phyloP scores from a whole-genome alignment of 2,113 vertebrate genomes.

The Osmerus eperlanus region DNA sequence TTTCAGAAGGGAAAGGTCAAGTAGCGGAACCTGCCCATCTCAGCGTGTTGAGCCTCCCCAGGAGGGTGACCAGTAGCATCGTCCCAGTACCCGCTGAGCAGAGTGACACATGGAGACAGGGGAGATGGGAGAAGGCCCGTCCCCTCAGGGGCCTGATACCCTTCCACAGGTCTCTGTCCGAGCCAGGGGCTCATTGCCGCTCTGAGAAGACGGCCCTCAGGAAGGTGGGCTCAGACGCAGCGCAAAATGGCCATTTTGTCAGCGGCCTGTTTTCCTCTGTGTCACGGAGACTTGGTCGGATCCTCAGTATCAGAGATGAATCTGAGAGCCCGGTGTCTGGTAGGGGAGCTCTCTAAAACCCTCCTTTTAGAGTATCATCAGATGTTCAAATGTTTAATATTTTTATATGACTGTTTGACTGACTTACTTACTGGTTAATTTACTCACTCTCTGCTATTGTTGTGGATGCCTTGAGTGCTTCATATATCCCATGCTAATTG shows the following conservation, averaged over 20 bases:
- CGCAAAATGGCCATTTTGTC: constrained; percentile 19
- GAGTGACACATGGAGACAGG: not conserved
- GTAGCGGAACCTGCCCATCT: not conserved
- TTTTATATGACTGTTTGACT: too few species aligned
- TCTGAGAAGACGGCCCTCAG: constrained; percentile 3
- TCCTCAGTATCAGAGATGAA: constrained; percentile 36
- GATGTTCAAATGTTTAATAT: not conserved
- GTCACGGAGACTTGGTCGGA: constrained; percentile 44
- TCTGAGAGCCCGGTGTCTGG: constrained; percentile 28
- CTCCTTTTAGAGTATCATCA: not conserved
- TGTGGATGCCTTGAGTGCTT: too few species aligned
- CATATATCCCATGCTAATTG: too few species aligned
- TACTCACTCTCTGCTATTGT: too few species aligned
- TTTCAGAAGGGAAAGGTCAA: constrained; percentile 8
- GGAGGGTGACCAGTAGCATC: constrained; percentile 16
- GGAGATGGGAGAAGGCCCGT: constrained; percentile 4
- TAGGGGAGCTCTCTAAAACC: constrained; percentile 45
- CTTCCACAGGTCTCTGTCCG: constrained; percentile 56
- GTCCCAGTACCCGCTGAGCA: not conserved
- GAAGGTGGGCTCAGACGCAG: constrained; percentile 12
- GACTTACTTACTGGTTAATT: too few species aligned
- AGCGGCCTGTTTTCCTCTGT: constrained; percentile 49
- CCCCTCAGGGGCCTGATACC: constrained; percentile 35
- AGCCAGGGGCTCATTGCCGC: constrained; percentile 21
- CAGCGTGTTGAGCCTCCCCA: constrained; percentile 28